phyloP scores from a whole-genome alignment of 2,888 invertebrate genomes.

The Phytoseiulus persimilis region DNA sequence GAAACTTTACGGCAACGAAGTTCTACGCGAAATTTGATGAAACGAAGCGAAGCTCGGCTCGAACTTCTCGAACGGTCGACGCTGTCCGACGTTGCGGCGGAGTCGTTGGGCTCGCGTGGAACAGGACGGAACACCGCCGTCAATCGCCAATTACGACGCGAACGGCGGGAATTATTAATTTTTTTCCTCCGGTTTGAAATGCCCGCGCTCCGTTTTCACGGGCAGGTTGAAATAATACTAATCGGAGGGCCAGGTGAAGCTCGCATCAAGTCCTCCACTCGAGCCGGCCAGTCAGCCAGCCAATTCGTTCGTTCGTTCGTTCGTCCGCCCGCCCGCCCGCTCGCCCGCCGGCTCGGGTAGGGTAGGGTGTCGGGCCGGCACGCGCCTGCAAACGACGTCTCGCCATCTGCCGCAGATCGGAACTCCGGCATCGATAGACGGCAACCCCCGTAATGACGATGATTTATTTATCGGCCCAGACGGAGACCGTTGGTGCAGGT shows the following conservation, averaged over 20 bases:
- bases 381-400: conserved; percentile 5
- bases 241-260: background rate
- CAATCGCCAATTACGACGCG: background rate
- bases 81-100: background rate
- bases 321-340: background rate
- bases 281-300: background rate
- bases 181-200: background rate
- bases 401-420: background rate
- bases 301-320: background rate
- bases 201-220: background rate
- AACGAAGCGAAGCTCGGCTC: background rate
- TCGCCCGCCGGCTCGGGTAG: background rate
- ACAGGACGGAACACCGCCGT: background rate
- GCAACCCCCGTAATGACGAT: conserved; percentile 5
- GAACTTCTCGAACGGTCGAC: background rate
- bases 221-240: background rate
- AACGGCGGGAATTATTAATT: background rate
- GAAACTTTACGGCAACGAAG: background rate
- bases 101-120: background rate
- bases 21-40: background rate
- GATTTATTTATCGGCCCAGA: background rate
- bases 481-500: background rate
- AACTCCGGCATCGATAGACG: background rate
- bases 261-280: background rate
- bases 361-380: background rate